Percentiles rank a stretch among this genome's conserved stretches.
These are phyloP conservation scores for Tragelaphus buxtoni DNA, from an alignment of 2,113 vertebrate species.

Conservation along the genomic window DNA sequence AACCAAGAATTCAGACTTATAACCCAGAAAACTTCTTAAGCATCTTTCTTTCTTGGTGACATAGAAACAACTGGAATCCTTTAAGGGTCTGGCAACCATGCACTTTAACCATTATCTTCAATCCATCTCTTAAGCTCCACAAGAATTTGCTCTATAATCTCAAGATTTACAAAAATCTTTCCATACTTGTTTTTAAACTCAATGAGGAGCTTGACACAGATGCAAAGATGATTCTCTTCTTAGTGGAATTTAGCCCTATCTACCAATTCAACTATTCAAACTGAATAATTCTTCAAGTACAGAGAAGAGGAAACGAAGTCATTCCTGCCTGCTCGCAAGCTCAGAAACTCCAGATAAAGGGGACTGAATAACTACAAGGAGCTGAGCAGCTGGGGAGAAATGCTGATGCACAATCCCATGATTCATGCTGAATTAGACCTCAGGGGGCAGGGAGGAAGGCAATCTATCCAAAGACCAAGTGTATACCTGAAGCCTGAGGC, in stretches of 20 bases:
- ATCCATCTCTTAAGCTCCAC: background rate
- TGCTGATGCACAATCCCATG: background rate
- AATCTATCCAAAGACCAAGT: background rate
- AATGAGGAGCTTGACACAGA: background rate
- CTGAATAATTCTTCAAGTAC: background rate
- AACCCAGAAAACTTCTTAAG: background rate
- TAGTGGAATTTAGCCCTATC: background rate
- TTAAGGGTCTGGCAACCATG: background rate
- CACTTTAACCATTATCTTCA: background rate
- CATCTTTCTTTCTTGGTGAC: background rate
- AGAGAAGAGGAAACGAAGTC: background rate
- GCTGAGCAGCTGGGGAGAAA: background rate
- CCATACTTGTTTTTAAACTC: background rate
- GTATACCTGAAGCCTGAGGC: background rate
- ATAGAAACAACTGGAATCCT: background rate
- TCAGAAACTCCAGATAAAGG: background rate
- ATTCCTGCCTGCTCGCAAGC: background rate
- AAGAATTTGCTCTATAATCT: background rate
- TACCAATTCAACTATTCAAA: background rate
- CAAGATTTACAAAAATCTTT: background rate
- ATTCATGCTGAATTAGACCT: background rate
- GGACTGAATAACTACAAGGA: background rate
- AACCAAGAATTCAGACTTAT: constrained; percentile 15
- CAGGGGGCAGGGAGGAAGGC: background rate
- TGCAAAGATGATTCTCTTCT: background rate